Conservation (phyloP, 1,140 invertebrate species). For the Semibalanus balanoides region DNA sequence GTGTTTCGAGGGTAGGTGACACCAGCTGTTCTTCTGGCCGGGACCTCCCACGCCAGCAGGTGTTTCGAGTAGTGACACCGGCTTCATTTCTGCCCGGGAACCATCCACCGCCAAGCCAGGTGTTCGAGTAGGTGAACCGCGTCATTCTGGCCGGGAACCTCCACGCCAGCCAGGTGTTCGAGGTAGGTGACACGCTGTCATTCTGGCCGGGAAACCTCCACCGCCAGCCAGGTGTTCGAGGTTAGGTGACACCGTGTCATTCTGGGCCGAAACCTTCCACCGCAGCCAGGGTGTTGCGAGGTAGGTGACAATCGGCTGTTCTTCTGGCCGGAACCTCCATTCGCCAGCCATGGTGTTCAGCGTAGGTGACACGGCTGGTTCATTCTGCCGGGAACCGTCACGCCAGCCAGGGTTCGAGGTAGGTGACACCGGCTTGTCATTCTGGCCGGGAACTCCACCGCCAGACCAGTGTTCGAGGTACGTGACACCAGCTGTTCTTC, state of each 20-base stretch:
- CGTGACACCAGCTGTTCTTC: conserved; percentile 35
- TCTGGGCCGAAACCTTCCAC: conserved; percentile 48
- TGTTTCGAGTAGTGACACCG: conserved; percentile 40
- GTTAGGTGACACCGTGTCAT: conserved; percentile 38
- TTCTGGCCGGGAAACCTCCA: conserved; percentile 48
- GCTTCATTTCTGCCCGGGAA: conserved; percentile 45
- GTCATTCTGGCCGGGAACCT: no score
- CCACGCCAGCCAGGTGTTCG: no score
- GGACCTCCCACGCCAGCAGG: conserved; percentile 48
- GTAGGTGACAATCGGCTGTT: no score
- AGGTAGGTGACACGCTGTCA: no score
- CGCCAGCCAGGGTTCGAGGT: no score
- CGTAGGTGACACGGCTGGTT: no score
- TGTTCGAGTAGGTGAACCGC: conserved; percentile 41
- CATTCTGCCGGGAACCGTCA: no score
- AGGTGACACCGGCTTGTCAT: no score
- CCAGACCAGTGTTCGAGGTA: conserved; percentile 47
- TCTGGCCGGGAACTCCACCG: conserved; percentile 47
- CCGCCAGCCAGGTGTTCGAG: conserved; percentile 46
- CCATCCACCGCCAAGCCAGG: conserved; percentile 43
- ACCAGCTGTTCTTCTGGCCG: conserved; percentile 40
- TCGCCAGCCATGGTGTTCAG: no score
- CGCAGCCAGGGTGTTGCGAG: conserved; percentile 44
- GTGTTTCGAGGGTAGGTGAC: conserved; percentile 43
- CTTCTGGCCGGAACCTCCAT: no score